Base-by-base conservation (phyloP, 2,888 invertebrate genomes). In the Globia sparganii region DNA sequence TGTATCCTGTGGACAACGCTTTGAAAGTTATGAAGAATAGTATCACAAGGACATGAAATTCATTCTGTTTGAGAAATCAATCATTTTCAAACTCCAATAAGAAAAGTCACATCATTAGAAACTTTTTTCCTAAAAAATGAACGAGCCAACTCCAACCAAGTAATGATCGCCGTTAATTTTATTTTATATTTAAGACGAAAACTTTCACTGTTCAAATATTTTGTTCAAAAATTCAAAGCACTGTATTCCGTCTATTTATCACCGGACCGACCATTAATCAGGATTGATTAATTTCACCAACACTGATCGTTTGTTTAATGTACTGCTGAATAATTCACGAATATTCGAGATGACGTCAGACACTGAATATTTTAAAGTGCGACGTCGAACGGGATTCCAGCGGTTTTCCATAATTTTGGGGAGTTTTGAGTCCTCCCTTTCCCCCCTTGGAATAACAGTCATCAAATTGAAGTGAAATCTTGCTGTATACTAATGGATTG, bases 251-350 rank as follows among this genome's bases (percentile, higher is more conserved):
- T 78, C 71, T 77, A 85, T 86, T 81, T 66, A 85, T 83, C 74
- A 79, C 18, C 28, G 46, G 43, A 13, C 49, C 15, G 13, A 37
- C 34, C 83, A 87, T 87, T 83, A 61, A 87, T 87, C 87, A 75
- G 18, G 56, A 87, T 87, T 83, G 81, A 87, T 85, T 80, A 81
- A 87, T 83, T 80, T 72, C 70, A 59, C 58, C 58, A 76, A 75
- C 79, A 78, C 64, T 46, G 69, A 78, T 86, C 85, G 65, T 85
- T 86, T 80, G 77, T 86, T 78, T 70, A 79, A 67, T 74, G 66
- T 71, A 76, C 75, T 78, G 34, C 6, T 86, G 85, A 86, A 86
- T 86, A 72, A 86, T 86, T 86, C 83, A 86, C 58, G 62, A 82
- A 71, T 72, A 78, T 85, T 83, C 72, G 64, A 62, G 49, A 76